phyloP scores from a whole-genome alignment of 2,113 vertebrate genomes.

The Festucalex cinctus region DNA sequence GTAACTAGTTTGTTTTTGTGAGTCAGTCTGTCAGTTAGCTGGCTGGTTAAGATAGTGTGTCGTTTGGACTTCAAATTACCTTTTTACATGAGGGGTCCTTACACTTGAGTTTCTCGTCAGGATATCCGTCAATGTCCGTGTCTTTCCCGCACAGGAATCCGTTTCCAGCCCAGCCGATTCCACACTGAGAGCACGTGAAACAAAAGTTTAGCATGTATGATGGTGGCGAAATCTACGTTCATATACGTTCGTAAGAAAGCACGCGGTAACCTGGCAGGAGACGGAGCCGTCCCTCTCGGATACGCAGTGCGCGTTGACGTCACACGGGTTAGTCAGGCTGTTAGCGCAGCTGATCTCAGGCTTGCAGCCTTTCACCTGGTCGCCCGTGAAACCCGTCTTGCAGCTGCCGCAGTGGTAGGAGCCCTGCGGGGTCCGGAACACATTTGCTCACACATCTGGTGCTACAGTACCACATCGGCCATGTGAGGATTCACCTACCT shows the following conservation, averaged over 20 bases:
- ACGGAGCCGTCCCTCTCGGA: slow-evolving; percentile 82
- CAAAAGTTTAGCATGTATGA: background rate
- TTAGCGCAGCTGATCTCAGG: slow-evolving; percentile 82
- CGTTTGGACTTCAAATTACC: slow-evolving; percentile 62
- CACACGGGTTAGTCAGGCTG: slow-evolving; percentile 88
- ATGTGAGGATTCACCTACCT: slow-evolving; percentile 82
- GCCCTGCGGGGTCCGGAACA: slow-evolving; percentile 71
- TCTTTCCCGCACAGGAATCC: slow-evolving; percentile 93
- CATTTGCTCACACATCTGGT: background rate
- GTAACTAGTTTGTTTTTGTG: too few species aligned
- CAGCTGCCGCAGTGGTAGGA: slow-evolving; percentile 90
- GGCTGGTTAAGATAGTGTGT: background rate
- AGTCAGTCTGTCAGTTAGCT: background rate
- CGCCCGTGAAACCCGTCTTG: slow-evolving; percentile 85
- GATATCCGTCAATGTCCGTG: slow-evolving; percentile 94
- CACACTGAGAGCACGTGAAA: slow-evolving; percentile 76
- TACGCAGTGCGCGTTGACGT: slow-evolving; percentile 81
- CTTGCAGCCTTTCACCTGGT: slow-evolving; percentile 86
- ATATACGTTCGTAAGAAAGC: background rate
- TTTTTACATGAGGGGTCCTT: slow-evolving; percentile 84
- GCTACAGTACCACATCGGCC: too few species aligned
- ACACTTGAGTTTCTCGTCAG: slow-evolving; percentile 89
- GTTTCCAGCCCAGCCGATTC: slow-evolving; percentile 95
- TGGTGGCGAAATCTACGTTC: background rate
- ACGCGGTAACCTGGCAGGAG: slow-evolving; percentile 79